Percentiles rank a stretch among this genome's conserved stretches.
Conservation (phyloP, 2,113 vertebrate genomes). For the Callospermophilus lateralis region DNA sequence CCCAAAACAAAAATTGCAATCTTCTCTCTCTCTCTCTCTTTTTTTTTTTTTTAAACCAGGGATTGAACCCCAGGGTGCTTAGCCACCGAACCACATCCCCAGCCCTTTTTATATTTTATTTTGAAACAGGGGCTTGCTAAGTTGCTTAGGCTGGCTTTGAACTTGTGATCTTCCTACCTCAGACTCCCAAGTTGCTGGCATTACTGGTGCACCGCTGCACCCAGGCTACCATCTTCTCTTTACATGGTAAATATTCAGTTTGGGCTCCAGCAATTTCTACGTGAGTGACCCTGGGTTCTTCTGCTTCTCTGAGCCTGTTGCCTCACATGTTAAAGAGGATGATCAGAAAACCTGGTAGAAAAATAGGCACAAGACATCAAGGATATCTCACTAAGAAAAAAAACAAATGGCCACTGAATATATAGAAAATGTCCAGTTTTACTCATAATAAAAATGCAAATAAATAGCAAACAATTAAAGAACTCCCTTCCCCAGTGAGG, state of each 20-base stretch:
- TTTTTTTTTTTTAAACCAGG: too few species aligned
- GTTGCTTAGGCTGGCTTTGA: too few species aligned
- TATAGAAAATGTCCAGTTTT: not conserved
- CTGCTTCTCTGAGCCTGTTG: not conserved
- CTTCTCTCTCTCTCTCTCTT: not conserved
- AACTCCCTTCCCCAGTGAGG: not conserved
- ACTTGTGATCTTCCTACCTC: too few species aligned
- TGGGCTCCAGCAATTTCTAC: not conserved
- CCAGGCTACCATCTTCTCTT: not conserved
- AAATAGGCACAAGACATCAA: not conserved
- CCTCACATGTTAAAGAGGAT: conserved; percentile 4
- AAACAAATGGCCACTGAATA: not conserved
- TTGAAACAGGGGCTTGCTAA: too few species aligned
- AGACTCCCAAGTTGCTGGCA: too few species aligned
- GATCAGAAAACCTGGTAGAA: not conserved
- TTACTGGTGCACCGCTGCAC: too few species aligned
- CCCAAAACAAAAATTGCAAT: not conserved
- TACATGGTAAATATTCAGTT: not conserved
- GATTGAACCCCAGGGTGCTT: too few species aligned
- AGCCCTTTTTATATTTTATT: too few species aligned
- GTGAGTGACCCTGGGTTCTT: not conserved
- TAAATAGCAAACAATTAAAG: conserved; percentile 1
- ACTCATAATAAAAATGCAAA: conserved; percentile 7
- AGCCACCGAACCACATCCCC: too few species aligned
- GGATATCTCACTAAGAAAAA: not conserved